Base-by-base conservation (phyloP, 2,797 vertebrate species). In the Sebastes elongatus region DNA sequence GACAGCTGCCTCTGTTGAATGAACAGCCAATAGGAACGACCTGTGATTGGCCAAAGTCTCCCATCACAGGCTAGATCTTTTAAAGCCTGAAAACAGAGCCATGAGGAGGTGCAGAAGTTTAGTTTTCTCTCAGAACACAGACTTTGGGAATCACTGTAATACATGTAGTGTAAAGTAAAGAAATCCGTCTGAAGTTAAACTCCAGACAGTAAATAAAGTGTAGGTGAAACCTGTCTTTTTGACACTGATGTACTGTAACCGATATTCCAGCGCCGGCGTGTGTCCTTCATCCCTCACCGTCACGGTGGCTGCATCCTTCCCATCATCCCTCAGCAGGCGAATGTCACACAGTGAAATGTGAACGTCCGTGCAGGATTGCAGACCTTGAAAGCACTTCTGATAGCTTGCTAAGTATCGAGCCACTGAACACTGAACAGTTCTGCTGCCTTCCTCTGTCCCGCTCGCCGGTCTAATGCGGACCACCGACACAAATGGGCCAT, bases 211-310 rank as follows among this genome's bases (percentile, higher is more conserved):
- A 74, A 71, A 82, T 75, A 81, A 64, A 59, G 22, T 46, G 1
- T 30, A 61, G 57, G 38, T 74, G 61, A 63, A 80, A 78, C 46
- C 74, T 14, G 73, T 68, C 53, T 81, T 73, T 60, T 55, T 86
- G 89, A 83, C 80, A 73, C 57, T 71, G 85, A 85, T 82, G 70
- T 22, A 62, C 32, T 7, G 32, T 84, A 86, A 90, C 86, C 83
- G 71, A 86, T 78, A 71, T 68, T 85, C 46, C 22, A 32, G 49
- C 60, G 55, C 18, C 62, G 60, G 62, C 14, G 62, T 10, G 78
- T 80, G 85, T 89, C 89, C 89, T 94, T 92, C 83, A 84, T 90
- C 80, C 72, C 42, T 90, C 82, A 78, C 85, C 81, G 87, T 90
- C 90, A 91, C 61, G 3, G 63, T 86, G 86, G 75, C 68, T 80